Base-by-base conservation (phyloP, 2,888 invertebrate genomes). In the Tubulanus polymorphus region DNA sequence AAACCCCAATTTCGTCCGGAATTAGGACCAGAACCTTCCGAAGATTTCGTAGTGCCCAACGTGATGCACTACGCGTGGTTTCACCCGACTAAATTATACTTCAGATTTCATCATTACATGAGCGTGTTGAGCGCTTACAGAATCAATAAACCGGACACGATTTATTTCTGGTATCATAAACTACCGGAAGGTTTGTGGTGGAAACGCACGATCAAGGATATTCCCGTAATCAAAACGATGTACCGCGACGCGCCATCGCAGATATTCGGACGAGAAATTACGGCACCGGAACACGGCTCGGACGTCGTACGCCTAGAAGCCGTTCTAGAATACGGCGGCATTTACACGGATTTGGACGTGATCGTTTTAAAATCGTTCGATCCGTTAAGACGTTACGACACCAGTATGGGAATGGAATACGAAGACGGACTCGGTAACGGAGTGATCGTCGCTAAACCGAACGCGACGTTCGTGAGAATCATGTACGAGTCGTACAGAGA, bases 321-420 rank as follows among this genome's bases (percentile, higher is more conserved):
- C 25, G 62, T 76, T 55, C 64, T 70, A 20, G 71, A 71, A 57
- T 75, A 73, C 56, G 76, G 76, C 28, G 76, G 76, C 3, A 67
- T 76, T n/a, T 76, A 75, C 57, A 63, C 71, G 32, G 76, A 76
- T 56, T 75, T 73, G 63, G 76, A 76, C 53, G 76, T 70, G 6
- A 59, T 74, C 8, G 75, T 74, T 71, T 63, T 72, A 10, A 66
- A 66, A 52, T 67, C 69, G 6, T 61, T 73, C 2, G 63, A 63
- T 23, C 59, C 65, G 18, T 53, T 68, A 23, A 56, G 41, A 8
- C 20, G 18, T 15, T 23, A 41, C 15, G 41, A 41, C 23, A 41
- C 23, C 20, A 41, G 20, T 23, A 41, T 41, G 41, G 41, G 41
- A 41, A 56, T 64, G 1, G 66, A 65, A 49, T 53, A 59, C 28